Base-by-base conservation (phyloP, 2,888 invertebrate species). In the Drosophila longiperda region DNA sequence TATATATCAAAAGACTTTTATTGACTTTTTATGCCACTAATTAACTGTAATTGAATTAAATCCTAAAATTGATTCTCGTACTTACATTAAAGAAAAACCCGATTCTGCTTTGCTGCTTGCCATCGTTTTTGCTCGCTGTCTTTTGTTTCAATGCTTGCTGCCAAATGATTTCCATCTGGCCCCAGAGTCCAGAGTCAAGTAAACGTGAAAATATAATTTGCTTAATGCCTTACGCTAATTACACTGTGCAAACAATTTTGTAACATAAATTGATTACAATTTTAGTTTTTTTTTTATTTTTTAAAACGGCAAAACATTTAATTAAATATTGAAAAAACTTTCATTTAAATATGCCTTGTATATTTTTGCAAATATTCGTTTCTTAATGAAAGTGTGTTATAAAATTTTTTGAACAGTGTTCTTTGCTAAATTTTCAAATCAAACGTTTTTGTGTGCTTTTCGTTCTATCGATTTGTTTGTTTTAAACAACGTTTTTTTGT, bases 401-500 rank as follows among this genome's bases (percentile, higher is more conserved):
- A 5, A 36, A 70, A 26, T 48, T 64, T 66, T 60, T 68, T 72
- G 40, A 50, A 32, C 73, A 76, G 67, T 80, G 80, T 73, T 29
- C 54, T 48, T 57, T 49, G 64, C 50, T 17, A 63, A 42, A 42
- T 32, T 42, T 54, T 38, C 8, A 73, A 61, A 48, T 69, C 40
- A 64, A 70, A 52, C 23, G 38, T 72, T 76, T 87, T 66, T 76
- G 73, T 83, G 72, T 78, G 79, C 79, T 73, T 77, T 81, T 69
- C 69, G 70, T 80, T 69, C 54, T 73, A 64, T 79, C 79, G 80
- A 90, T 91, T 90, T 91, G 91, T 90, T 91, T 91, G 91, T 91
- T 90, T 90, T 90, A 89, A 90, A 80, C 38, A 45, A 12, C 52
- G 48, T 49, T 64, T 49, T 64, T 87, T 5, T 26, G 49, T 82